Evolutionary conservation across 2,888 invertebrate genomes (phyloP).

Genomic region (Gymnocheta viridis): DNA sequence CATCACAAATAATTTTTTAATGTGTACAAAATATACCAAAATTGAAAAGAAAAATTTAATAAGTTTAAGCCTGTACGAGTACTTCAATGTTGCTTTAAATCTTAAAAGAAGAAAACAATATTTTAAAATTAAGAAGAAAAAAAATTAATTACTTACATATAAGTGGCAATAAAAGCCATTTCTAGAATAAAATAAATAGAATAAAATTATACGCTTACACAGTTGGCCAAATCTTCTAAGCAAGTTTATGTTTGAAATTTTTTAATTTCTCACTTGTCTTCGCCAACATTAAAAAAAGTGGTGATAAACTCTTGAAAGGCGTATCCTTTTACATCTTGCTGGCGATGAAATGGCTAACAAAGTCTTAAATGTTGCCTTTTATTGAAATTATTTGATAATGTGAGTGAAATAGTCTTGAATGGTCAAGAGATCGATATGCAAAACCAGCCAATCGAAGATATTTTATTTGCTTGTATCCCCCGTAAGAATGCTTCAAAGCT

Average conservation of each 20-base stretch:
- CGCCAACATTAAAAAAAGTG: too few species aligned
- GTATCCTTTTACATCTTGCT: too few species aligned
- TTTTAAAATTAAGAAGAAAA: slow-evolving; percentile 6
- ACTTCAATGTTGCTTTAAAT: slow-evolving; percentile 56
- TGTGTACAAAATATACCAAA: slow-evolving; percentile 18
- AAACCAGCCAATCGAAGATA: too few species aligned
- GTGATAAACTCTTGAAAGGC: too few species aligned
- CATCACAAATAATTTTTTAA: neutral
- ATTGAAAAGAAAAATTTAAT: neutral
- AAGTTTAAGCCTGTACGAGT: slow-evolving; percentile 30
- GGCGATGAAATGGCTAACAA: too few species aligned
- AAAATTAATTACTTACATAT: neutral
- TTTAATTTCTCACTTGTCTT: neutral
- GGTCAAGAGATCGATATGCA: too few species aligned
- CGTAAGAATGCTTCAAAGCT: neutral
- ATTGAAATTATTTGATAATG: too few species aligned
- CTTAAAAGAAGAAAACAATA: slow-evolving; percentile 31
- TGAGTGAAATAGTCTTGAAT: too few species aligned
- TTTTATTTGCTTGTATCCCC: too few species aligned
- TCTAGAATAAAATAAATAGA: neutral
- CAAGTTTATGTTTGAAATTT: neutral
- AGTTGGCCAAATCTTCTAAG: neutral
- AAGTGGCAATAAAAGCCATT: neutral
- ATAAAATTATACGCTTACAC: neutral
- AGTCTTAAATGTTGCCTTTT: too few species aligned